Conservation (phyloP, 2,888 invertebrate species). For the Megaustenia siamemsis region DNA sequence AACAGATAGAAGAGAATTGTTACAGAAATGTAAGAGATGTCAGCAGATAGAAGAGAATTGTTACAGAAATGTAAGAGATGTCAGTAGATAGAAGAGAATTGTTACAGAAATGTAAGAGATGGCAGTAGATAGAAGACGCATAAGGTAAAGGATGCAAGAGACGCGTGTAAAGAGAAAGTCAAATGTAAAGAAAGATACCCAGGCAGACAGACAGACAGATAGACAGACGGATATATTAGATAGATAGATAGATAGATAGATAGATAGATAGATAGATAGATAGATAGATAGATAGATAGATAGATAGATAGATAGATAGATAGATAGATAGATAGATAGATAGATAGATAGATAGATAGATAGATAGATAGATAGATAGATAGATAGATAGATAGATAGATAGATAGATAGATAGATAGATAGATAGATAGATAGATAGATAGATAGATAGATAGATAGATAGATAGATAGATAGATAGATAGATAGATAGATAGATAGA, state of each 20-base stretch:
- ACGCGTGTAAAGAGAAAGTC: too few relatives aligned
- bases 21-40: too few relatives aligned
- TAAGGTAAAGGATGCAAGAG: too few relatives aligned
- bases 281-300: background rate
- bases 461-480: background rate
- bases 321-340: background rate
- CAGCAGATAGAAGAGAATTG: too few relatives aligned
- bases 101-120: too few relatives aligned
- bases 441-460: background rate
- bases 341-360: background rate
- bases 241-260: background rate
- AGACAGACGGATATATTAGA: background rate
- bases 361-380: background rate
- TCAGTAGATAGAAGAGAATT: too few relatives aligned
- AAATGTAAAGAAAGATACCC: too few relatives aligned
- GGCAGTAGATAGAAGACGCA: too few relatives aligned
- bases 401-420: background rate
- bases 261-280: background rate
- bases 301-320: background rate
- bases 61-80: too few relatives aligned
- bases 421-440: background rate
- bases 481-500: background rate
- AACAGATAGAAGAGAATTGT: too few relatives aligned
- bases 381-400: background rate
- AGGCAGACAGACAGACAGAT: background rate